A percentile compares a stretch with the other conserved stretches of the same genome.
These are phyloP conservation scores for Calliphora vicina DNA, from an alignment of 1,140 invertebrate species.

Conservation along the genomic window DNA sequence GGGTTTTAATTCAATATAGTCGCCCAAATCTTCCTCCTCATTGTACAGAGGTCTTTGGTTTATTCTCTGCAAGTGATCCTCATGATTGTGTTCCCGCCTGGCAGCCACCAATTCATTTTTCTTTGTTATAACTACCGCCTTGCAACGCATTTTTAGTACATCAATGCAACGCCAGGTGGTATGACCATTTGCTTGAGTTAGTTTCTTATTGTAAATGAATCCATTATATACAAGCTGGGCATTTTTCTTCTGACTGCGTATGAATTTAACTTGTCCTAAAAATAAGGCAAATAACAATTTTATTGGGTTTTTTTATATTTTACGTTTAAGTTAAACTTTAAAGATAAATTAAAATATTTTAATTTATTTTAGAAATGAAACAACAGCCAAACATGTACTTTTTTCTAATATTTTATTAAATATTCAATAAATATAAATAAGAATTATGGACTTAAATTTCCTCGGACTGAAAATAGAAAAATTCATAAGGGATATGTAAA, in stretches of 20 bases:
- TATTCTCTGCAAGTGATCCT: constrained; percentile 39
- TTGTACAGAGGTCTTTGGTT: constrained; percentile 40
- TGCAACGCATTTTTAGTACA: constrained; percentile 42
- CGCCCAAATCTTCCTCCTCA: constrained; percentile 42
- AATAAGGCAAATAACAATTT: not conserved
- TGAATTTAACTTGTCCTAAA: constrained; percentile 40
- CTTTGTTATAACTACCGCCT: constrained; percentile 45
- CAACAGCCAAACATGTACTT: not conserved
- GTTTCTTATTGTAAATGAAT: constrained; percentile 47
- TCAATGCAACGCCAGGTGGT: constrained; percentile 47
- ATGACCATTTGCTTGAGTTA: constrained; percentile 45
- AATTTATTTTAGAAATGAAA: not conserved
- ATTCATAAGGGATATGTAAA: too few species aligned
- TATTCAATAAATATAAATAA: not conserved
- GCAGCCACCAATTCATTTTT: constrained; percentile 39
- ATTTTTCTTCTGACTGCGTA: constrained; percentile 49
- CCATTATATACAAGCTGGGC: constrained; percentile 44
- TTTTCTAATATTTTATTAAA: not conserved
- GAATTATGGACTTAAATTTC: not conserved
- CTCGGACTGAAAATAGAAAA: too few species aligned
- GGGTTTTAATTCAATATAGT: constrained; percentile 42
- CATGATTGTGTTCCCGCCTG: constrained; percentile 42
- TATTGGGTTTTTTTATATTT: not conserved
- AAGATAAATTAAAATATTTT: not conserved
- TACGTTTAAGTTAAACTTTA: not conserved